Percentiles rank a stretch among this genome's conserved stretches.
These are phyloP conservation scores for Drosophila dunni DNA, from an alignment of 1,140 invertebrate species.

Conservation along the genomic window DNA sequence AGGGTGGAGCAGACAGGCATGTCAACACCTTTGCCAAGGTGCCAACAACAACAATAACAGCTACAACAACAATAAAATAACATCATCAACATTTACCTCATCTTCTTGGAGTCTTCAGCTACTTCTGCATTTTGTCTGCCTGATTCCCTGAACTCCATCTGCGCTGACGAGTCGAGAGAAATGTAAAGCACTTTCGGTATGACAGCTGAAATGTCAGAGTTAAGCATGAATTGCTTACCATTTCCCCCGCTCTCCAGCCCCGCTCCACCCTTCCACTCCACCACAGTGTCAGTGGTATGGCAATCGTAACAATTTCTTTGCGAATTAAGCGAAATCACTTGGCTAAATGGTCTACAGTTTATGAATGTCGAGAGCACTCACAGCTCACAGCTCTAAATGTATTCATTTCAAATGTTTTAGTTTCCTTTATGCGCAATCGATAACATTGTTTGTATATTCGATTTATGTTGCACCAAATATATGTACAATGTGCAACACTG, in stretches of 20 bases:
- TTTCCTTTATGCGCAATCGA: slow-evolving; percentile 3
- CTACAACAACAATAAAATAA: slow-evolving; percentile 37
- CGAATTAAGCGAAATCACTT: slow-evolving; percentile 43
- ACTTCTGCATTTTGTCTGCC: slow-evolving; percentile 2
- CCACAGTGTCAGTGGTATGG: background rate
- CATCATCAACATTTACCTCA: slow-evolving; percentile 41
- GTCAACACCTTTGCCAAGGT: slow-evolving; percentile 61
- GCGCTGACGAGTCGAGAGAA: slow-evolving; percentile 50
- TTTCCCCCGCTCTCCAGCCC: background rate
- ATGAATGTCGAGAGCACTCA: slow-evolving; percentile 7
- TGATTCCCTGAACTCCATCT: slow-evolving; percentile 26
- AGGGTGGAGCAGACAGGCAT: slow-evolving; percentile 17
- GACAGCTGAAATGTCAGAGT: slow-evolving; percentile 79
- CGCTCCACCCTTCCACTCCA: background rate
- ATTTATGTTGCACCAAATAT: slow-evolving; percentile 22
- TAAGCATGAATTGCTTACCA: slow-evolving; percentile 66
- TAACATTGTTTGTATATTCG: background rate
- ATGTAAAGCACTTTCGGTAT: slow-evolving; percentile 80
- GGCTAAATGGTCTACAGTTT: slow-evolving; percentile 21
- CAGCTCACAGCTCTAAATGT: background rate
- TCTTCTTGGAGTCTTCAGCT: slow-evolving; percentile 3
- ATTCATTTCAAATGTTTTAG: slow-evolving; percentile 21
- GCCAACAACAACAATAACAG: slow-evolving; percentile 22
- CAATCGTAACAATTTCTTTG: slow-evolving; percentile 8
- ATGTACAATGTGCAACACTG: slow-evolving; percentile 31